A percentile compares a stretch with the other conserved stretches of the same genome.
Evolutionary conservation across 2,113 vertebrate genomes (phyloP).

Genomic region (Chloebia gouldiae): DNA sequence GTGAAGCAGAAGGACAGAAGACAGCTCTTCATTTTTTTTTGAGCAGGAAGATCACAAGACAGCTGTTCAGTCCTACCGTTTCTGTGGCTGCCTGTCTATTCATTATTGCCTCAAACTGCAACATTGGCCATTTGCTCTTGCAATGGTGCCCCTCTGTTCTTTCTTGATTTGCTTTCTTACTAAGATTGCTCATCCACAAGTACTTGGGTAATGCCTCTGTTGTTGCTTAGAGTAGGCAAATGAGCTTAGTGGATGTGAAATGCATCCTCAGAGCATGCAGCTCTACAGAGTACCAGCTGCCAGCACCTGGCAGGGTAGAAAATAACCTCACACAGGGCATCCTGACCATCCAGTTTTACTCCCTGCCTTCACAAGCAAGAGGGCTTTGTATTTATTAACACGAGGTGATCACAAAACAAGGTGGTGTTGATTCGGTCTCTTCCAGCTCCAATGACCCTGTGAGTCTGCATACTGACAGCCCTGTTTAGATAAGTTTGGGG

Average conservation of each 20-base stretch:
- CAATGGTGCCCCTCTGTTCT: not conserved
- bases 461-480: not conserved
- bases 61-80: not conserved
- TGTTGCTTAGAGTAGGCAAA: not conserved
- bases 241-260: not conserved
- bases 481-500: constrained; percentile 33
- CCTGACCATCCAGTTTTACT: not conserved
- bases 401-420: not conserved
- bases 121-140: not conserved
- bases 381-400: not conserved
- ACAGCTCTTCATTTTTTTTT: not conserved
- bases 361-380: not conserved
- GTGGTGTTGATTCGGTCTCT: not conserved
- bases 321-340: not conserved
- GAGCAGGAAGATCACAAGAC: not conserved
- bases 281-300: not conserved
- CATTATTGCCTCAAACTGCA: not conserved
- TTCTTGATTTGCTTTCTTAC: not conserved
- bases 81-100: not conserved
- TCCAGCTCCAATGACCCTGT: not conserved
- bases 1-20: not conserved
- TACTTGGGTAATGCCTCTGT: not conserved
- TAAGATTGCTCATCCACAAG: not conserved
- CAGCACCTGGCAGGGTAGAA: not conserved
- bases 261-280: not conserved